Percentiles rank a stretch among this genome's conserved stretches.
These are phyloP conservation scores for Podargus strigoides DNA, from an alignment of 2,797 vertebrate genomes.

Conservation along the genomic window DNA sequence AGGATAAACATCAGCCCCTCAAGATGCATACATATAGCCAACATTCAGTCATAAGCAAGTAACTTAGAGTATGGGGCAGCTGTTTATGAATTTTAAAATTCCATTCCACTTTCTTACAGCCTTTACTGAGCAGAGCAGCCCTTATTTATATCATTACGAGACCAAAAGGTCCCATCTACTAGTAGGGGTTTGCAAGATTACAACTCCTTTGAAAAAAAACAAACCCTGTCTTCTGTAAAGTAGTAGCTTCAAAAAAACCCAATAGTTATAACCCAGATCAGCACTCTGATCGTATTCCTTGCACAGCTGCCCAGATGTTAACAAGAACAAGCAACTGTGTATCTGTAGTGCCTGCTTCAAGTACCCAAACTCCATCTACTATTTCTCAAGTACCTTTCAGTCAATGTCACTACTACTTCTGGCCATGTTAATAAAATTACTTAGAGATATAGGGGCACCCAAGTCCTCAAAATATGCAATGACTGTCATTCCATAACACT, in stretches of 20 bases:
- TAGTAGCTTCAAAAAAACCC: neutral
- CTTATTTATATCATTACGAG: neutral
- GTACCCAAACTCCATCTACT: neutral
- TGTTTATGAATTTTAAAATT: neutral
- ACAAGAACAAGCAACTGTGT: neutral
- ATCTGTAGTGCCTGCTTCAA: neutral
- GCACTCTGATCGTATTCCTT: neutral
- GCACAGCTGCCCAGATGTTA: neutral
- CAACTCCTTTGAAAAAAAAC: neutral
- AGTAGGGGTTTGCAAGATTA: neutral
- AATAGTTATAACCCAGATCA: neutral
- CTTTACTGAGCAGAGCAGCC: neutral
- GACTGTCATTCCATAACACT: neutral
- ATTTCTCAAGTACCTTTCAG: neutral
- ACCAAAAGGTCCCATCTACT: neutral
- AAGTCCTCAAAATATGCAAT: neutral
- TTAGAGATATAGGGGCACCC: neutral
- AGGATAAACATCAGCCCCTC: neutral
- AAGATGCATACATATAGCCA: neutral
- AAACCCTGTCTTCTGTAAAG: neutral
- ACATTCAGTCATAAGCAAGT: neutral
- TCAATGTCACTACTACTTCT: neutral
- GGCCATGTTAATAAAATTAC: neutral
- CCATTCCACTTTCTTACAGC: neutral
- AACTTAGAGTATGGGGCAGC: neutral